Evolutionary conservation across 2,113 vertebrate species (phyloP).

Genomic region (Myiagra hebetior): DNA sequence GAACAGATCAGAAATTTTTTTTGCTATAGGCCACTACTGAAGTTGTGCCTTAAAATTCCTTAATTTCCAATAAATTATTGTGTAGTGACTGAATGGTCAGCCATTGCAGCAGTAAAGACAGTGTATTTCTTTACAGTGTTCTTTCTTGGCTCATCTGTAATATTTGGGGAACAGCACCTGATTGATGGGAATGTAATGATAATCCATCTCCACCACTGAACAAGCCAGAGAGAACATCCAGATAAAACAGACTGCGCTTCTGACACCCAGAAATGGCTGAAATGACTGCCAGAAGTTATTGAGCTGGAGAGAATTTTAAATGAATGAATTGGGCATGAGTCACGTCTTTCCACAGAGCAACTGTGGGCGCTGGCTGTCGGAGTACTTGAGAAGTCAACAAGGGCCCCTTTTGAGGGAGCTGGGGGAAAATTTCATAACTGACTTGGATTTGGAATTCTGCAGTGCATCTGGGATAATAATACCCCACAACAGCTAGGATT

Average conservation of each 20-base stretch:
- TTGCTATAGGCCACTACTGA: background rate
- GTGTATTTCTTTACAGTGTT: background rate
- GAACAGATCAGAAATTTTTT: background rate
- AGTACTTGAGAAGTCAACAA: constrained; percentile 27
- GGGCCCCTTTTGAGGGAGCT: background rate
- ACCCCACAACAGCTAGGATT: background rate
- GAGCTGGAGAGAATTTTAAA: constrained; percentile 45
- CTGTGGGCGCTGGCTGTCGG: background rate
- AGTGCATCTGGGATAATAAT: background rate
- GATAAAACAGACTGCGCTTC: background rate
- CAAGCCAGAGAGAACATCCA: background rate
- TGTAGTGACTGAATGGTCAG: background rate
- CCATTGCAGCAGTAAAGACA: background rate
- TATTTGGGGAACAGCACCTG: background rate
- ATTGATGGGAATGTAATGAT: background rate
- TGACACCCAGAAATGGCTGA: background rate
- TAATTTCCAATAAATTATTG: background rate
- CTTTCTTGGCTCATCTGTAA: background rate
- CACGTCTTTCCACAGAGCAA: constrained; percentile 23
- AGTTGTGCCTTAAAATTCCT: background rate
- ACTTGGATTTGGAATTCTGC: background rate
- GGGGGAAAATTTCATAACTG: background rate
- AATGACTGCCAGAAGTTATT: constrained; percentile 18
- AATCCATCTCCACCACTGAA: background rate
- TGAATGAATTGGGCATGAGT: constrained; percentile 20